A percentile compares a stretch with the other conserved stretches of the same genome.
These are phyloP conservation scores for Oreochromis mossambicus DNA, from an alignment of 2,797 vertebrate genomes.

Conservation along the genomic window DNA sequence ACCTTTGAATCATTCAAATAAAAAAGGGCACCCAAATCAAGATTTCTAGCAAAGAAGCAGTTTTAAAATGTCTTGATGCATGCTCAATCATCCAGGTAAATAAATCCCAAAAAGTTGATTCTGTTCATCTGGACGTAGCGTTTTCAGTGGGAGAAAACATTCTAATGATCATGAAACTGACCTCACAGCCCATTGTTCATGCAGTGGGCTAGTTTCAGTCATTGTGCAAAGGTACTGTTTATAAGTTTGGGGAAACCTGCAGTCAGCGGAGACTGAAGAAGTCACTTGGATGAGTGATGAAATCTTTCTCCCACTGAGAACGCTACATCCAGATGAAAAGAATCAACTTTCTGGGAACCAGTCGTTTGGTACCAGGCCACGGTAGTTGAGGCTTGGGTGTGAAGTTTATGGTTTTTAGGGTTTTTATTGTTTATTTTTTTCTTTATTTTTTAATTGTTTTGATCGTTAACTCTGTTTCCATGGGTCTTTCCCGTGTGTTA, in stretches of 20 bases:
- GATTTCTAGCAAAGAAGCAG: neutral
- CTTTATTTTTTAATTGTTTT: too few species aligned
- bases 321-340: neutral
- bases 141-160: neutral
- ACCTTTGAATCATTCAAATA: neutral
- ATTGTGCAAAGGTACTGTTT: neutral
- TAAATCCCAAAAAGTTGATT: neutral
- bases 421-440: too few species aligned
- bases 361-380: too few species aligned
- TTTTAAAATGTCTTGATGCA: neutral
- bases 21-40: neutral
- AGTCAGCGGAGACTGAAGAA: fast-evolving
- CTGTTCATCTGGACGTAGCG: neutral
- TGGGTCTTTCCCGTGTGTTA: too few species aligned
- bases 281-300: fast-evolving
- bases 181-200: neutral
- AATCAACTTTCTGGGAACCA: neutral
- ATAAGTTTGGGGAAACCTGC: neutral
- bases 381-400: too few species aligned
- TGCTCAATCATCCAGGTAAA: neutral
- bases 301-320: neutral
- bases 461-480: too few species aligned
- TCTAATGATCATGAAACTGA: neutral
- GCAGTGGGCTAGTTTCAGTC: neutral
- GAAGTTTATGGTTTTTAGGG: too few species aligned